Evolutionary conservation across 2,888 invertebrate genomes (phyloP).

Genomic region (Perizoma affinitatum): DNA sequence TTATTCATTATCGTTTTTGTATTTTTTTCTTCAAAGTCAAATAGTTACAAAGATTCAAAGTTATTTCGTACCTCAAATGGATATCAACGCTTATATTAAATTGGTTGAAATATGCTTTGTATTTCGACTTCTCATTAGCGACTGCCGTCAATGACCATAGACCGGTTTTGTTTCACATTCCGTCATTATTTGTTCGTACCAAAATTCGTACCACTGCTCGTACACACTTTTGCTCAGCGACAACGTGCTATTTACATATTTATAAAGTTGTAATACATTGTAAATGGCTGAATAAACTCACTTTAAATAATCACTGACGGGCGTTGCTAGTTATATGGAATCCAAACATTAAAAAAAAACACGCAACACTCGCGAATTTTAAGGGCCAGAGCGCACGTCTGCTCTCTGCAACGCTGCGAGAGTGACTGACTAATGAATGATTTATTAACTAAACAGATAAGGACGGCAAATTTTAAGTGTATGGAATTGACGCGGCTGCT

Average conservation of each 20-base stretch:
- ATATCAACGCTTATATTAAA: too few species aligned
- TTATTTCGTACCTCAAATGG: too few species aligned
- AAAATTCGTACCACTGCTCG: conserved; percentile 16
- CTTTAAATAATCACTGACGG: conserved; percentile 27
- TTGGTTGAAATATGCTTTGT: too few species aligned
- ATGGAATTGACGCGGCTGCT: conserved; percentile 29
- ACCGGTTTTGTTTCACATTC: conserved; percentile 17
- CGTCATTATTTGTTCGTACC: conserved; percentile 20
- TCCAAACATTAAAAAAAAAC: conserved; percentile 36
- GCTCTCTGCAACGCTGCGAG: conserved; percentile 40
- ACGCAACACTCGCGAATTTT: conserved; percentile 46
- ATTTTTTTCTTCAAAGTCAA: too few species aligned
- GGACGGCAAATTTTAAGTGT: conserved; percentile 26
- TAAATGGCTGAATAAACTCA: conserved; percentile 21
- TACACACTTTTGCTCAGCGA: conserved; percentile 41
- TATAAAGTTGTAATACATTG: background rate
- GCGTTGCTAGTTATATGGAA: conserved; percentile 21
- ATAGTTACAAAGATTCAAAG: too few species aligned
- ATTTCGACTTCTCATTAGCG: conserved; percentile 6
- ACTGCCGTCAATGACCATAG: background rate
- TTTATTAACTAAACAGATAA: conserved; percentile 20
- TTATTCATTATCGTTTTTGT: too few species aligned
- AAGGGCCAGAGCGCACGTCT: conserved; percentile 43
- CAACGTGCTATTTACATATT: background rate
- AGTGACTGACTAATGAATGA: conserved; percentile 45